Evolutionary conservation across 2,113 vertebrate species (phyloP).

Genomic region (Mungos mungo): DNA sequence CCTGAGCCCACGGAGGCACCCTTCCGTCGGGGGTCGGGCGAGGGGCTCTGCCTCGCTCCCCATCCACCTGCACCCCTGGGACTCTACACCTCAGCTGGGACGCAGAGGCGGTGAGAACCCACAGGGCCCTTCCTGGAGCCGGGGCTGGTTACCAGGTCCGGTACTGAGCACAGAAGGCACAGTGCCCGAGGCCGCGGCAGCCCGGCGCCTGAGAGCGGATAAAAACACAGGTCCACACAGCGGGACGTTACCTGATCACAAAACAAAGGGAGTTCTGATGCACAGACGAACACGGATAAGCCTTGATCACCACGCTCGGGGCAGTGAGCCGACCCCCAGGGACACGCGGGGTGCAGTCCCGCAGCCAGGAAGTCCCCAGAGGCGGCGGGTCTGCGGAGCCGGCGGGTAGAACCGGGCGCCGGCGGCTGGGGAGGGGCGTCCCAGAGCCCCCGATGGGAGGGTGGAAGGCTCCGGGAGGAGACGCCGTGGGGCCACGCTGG

Average conservation of each 20-base stretch:
- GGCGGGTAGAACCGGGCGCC: rapidly evolving
- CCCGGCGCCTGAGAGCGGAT: rapidly evolving
- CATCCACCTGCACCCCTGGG: rapidly evolving
- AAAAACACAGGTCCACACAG: rapidly evolving
- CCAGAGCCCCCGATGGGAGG: no score
- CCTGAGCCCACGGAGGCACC: not conserved
- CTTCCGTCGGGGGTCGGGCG: rapidly evolving
- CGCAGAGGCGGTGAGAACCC: rapidly evolving
- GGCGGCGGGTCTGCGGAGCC: rapidly evolving
- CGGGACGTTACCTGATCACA: rapidly evolving
- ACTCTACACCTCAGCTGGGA: not conserved
- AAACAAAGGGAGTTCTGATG: not conserved
- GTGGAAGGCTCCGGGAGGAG: not conserved
- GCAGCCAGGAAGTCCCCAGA: no score
- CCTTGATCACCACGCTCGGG: rapidly evolving
- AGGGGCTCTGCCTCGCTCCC: rapidly evolving
- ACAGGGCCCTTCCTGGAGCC: no score
- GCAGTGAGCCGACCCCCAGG: no score
- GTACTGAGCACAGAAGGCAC: not conserved
- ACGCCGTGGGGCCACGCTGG: rapidly evolving
- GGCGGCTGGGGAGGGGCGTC: not conserved
- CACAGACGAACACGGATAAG: rapidly evolving
- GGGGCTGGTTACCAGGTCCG: rapidly evolving
- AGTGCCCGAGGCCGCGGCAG: rapidly evolving
- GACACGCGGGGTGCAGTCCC: rapidly evolving